phyloP scores from a whole-genome alignment of 2,797 vertebrate species.

The Simalia tracyae region DNA sequence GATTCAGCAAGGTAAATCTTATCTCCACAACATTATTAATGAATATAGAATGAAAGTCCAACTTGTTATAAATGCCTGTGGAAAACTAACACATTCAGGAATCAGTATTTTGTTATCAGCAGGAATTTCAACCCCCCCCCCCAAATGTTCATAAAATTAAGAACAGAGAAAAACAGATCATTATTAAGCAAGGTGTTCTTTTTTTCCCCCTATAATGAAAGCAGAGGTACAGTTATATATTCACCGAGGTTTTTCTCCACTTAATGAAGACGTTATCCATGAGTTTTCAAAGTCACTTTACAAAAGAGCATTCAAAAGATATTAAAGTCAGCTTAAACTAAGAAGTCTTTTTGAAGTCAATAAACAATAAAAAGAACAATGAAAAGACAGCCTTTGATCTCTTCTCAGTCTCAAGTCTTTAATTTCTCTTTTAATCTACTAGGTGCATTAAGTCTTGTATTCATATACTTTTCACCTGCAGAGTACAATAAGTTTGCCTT shows the following conservation, averaged over 20 bases:
- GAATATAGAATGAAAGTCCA: slow-evolving; percentile 46
- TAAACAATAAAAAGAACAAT: slow-evolving; percentile 85
- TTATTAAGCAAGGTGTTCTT: slow-evolving; percentile 78
- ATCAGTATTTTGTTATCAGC: slow-evolving; percentile 67
- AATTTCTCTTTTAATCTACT: slow-evolving; percentile 82
- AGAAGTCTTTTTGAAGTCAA: slow-evolving; percentile 84
- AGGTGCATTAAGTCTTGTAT: slow-evolving; percentile 72
- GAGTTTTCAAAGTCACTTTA: slow-evolving; percentile 82
- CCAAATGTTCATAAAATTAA: slow-evolving; percentile 65
- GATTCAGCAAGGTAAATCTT: neutral
- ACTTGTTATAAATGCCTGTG: neutral
- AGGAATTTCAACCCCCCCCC: slow-evolving; percentile 65
- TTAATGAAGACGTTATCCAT: slow-evolving; percentile 82
- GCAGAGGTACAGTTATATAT: slow-evolving; percentile 75
- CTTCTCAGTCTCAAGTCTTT: slow-evolving; percentile 76
- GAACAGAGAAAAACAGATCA: slow-evolving; percentile 75
- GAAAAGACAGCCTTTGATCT: slow-evolving; percentile 80
- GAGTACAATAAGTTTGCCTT: slow-evolving; percentile 63
- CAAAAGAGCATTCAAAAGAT: slow-evolving; percentile 81
- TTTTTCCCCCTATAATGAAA: slow-evolving; percentile 76
- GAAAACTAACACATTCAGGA: slow-evolving; percentile 55
- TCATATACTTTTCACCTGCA: slow-evolving; percentile 72
- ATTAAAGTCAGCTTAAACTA: slow-evolving; percentile 82
- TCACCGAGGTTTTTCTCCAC: slow-evolving; percentile 73
- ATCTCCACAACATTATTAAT: slow-evolving; percentile 34